These are phyloP conservation scores for Macroglossus sobrinus DNA, from an alignment of 2,113 vertebrate species.

Conservation along the genomic window DNA sequence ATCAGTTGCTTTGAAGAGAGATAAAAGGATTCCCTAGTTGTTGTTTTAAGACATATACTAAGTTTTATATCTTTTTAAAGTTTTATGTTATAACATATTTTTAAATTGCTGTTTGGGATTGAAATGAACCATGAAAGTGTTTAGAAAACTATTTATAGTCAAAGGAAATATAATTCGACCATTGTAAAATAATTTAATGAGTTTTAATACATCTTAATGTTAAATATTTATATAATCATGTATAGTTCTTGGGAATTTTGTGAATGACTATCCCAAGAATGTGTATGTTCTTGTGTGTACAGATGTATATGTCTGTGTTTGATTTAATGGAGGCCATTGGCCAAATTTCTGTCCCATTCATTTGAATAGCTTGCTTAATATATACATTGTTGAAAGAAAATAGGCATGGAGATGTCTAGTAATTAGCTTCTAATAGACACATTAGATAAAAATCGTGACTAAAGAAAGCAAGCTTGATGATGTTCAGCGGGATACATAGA, in stretches of 20 bases:
- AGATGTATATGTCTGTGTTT: background rate
- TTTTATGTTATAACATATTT: background rate
- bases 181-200: background rate
- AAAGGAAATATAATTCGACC: background rate
- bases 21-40: background rate
- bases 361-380: background rate
- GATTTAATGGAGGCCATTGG: background rate
- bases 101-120: background rate
- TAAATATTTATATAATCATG: background rate
- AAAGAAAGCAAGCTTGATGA: background rate
- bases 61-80: background rate
- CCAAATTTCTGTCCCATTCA: background rate
- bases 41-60: background rate
- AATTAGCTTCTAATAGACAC: background rate
- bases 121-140: background rate
- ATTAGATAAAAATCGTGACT: background rate
- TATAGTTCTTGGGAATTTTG: background rate
- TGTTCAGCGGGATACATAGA: background rate
- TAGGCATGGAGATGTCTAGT: background rate
- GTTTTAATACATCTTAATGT: slow-evolving; percentile 10
- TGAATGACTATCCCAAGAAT: background rate
- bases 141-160: slow-evolving; percentile 1
- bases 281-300: background rate
- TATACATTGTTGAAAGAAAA: background rate
- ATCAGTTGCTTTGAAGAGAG: background rate